Evolutionary conservation across 2,113 vertebrate genomes (phyloP).

Genomic region (Phylloscopus whistleri): DNA sequence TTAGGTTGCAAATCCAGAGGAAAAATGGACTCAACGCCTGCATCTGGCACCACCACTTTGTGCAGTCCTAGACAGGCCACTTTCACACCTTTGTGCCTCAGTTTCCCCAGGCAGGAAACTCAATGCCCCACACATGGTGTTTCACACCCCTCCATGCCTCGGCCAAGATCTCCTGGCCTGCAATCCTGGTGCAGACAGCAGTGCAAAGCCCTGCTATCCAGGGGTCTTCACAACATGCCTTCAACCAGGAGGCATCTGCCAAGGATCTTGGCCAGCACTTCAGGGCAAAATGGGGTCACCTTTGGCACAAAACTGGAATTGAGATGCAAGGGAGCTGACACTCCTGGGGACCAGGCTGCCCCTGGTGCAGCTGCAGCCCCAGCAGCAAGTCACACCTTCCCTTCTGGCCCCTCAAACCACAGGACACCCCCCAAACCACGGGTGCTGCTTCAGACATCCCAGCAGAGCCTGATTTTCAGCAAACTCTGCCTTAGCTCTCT

Average conservation of each 20-base stretch:
- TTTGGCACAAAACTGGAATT: neutral
- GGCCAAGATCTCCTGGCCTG: neutral
- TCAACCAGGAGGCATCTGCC: neutral
- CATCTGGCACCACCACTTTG: neutral
- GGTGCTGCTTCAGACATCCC: neutral
- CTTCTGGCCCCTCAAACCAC: neutral
- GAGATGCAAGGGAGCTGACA: neutral
- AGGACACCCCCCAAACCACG: neutral
- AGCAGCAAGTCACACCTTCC: neutral
- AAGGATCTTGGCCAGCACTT: neutral
- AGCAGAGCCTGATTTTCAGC: neutral
- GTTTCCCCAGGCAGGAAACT: neutral
- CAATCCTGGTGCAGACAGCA: neutral
- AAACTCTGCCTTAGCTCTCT: neutral
- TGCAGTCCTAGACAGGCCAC: neutral
- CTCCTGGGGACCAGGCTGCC: neutral
- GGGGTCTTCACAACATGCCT: neutral
- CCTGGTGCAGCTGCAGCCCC: neutral
- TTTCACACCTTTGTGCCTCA: neutral
- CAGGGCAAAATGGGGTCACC: fast-evolving
- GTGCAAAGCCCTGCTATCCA: neutral
- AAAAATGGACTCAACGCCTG: fast-evolving
- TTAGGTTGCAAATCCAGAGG: neutral
- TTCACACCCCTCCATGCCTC: fast-evolving
- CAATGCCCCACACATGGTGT: fast-evolving